Evolutionary conservation across 53 echinoderm and acorn worm genomes (phyloP), one percentile per base, ranked within the genome.

Genomic region (Echinarachnius parma): DNA sequence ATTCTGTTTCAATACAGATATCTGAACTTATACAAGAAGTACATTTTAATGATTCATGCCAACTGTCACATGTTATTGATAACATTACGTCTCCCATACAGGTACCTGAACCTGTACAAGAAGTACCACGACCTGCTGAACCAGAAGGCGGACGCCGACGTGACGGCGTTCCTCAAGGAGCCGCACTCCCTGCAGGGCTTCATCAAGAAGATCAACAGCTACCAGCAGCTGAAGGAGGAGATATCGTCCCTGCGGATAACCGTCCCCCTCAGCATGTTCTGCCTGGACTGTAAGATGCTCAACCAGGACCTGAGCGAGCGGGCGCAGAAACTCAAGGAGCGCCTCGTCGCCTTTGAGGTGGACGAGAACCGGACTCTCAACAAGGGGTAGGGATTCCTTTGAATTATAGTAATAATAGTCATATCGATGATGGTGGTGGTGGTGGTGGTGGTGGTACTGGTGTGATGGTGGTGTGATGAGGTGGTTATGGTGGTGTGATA

Each of bases 181-280:
- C 75, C 66, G 0, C 98, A 98, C 60, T 98, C 98, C 46, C 60
- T 98, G 50, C 85, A 88, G 53, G 98, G 91, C 4, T 98, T 92
- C 75, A 85, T 78, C 21, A 83, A 82, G 76, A 98, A 98, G 88
- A 91, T 98, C 22, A 78, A 67, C 19, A 90, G 98, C 52, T 98
- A 98, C 77, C 86, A 91, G 48, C 77, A 84, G 44, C 83, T 98
- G 32, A 98, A 98, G 62, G 98, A 98, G 22, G 98, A 98, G 81
- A 98, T 98, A 28, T 84, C 98, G 3, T 82, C 76, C n/a, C 63
- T 98, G n/a, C 62, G 91, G 21, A 91, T 98, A 54, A 92, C 98
- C 0, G 98, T 98, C 18, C 98, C 98, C 49, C 98, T 98, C 61
- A 92, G 98, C 48, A 98, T 98, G 98, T 98, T 98, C 79, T 98